These are phyloP conservation scores for Dorcus parallelipipedus DNA, from an alignment of 2,888 invertebrate genomes.

Conservation along the genomic window DNA sequence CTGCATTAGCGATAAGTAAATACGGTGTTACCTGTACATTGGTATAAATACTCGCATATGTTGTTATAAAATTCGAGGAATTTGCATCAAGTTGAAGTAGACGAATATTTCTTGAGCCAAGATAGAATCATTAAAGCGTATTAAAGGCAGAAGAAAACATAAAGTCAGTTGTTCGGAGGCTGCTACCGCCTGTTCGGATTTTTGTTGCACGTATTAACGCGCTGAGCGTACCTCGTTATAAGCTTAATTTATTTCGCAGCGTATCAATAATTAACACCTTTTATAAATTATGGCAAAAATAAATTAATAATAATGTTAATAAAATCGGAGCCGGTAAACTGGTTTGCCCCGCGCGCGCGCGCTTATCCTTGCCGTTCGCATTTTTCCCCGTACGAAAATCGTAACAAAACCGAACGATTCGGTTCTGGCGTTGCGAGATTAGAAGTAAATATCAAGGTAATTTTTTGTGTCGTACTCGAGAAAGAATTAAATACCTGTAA, in stretches of 20 bases:
- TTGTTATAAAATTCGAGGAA: no score
- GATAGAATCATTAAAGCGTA: no score
- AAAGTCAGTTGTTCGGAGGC: no score
- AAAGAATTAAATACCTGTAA: not conserved
- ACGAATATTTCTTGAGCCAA: no score
- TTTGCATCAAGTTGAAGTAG: no score
- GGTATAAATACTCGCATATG: no score
- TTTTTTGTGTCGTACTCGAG: not conserved
- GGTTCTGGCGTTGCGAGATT: constrained; percentile 1
- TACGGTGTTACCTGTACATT: no score
- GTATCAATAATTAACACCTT: constrained; percentile 13
- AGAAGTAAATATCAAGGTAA: constrained; percentile 4
- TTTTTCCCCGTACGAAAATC: not conserved
- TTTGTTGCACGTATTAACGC: no score
- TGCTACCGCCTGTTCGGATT: no score
- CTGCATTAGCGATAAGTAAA: no score
- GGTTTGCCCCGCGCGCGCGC: not conserved
- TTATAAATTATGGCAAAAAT: constrained; percentile 12
- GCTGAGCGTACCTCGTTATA: constrained; percentile 3
- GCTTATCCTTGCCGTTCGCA: constrained; percentile 1
- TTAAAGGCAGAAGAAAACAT: no score
- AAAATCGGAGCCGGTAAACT: constrained; percentile 1
- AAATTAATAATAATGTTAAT: constrained; percentile 12
- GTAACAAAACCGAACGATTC: not conserved
- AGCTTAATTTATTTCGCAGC: constrained; percentile 9